phyloP scores from a whole-genome alignment of 2,113 vertebrate genomes.

The Irena cyanogastra region DNA sequence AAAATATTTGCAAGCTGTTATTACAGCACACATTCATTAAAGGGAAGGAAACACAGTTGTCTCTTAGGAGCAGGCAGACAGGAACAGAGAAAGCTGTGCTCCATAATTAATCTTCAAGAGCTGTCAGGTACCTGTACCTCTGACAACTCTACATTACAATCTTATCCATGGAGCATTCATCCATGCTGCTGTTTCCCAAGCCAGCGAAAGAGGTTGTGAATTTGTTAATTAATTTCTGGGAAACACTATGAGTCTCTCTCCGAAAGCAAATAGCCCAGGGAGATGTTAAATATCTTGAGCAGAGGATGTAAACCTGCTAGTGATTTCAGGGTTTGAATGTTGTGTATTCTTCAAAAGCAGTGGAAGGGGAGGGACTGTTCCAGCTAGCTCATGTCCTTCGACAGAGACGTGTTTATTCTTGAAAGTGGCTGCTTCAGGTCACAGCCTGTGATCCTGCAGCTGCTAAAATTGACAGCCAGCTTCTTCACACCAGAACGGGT shows the following conservation, averaged over 20 bases:
- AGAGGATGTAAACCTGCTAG: neutral
- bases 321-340: neutral
- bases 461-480: neutral
- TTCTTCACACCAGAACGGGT: accelerated
- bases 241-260: neutral
- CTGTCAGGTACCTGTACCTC: neutral
- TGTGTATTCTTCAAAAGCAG: neutral
- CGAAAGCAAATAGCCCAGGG: neutral
- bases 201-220: neutral
- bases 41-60: neutral
- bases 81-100: neutral
- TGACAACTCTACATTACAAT: neutral
- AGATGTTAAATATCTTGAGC: neutral
- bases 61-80: neutral
- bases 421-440: neutral
- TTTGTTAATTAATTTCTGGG: conserved; percentile 1
- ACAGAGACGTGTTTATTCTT: accelerated
- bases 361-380: neutral
- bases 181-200: neutral
- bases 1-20: conserved; percentile 48
- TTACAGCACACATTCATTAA: neutral
- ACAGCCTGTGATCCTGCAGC: neutral
- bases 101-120: neutral
- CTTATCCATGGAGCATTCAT: neutral
- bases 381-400: neutral